Evolutionary conservation across 2,113 vertebrate species (phyloP).

Genomic region (Ictalurus punctatus): DNA sequence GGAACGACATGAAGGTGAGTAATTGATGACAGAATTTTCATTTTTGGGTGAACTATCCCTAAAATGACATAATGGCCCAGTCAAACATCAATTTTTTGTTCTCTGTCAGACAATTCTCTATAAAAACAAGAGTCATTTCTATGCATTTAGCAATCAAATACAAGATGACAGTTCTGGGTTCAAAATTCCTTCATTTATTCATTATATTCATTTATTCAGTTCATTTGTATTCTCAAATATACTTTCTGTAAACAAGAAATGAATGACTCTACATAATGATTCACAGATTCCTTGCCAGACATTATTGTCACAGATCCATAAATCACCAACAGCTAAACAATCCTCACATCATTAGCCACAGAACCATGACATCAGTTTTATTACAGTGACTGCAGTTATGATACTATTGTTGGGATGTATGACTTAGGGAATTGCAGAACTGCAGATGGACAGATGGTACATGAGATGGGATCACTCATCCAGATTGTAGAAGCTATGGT

Average conservation of each 20-base stretch:
- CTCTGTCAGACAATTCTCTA: conserved; percentile 82
- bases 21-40: no score
- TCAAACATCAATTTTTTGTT: conserved; percentile 76
- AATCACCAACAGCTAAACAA: not conserved
- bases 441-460: not conserved
- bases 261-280: not conserved
- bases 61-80: conserved; percentile 81
- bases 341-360: conserved; percentile 10
- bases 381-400: not conserved
- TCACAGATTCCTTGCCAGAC: not conserved
- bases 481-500: not conserved
- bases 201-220: not conserved
- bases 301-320: not conserved
- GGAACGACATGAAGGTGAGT: no score
- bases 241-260: not conserved
- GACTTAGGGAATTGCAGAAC: not conserved
- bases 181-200: no score
- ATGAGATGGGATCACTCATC: not conserved
- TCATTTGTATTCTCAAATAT: not conserved
- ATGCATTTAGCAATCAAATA: not conserved
- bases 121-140: not conserved
- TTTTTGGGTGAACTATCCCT: no score
- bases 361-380: not conserved
- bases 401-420: not conserved
- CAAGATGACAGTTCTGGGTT: not conserved